Conservation (phyloP, 2,113 vertebrate species). For the Zeus faber region DNA sequence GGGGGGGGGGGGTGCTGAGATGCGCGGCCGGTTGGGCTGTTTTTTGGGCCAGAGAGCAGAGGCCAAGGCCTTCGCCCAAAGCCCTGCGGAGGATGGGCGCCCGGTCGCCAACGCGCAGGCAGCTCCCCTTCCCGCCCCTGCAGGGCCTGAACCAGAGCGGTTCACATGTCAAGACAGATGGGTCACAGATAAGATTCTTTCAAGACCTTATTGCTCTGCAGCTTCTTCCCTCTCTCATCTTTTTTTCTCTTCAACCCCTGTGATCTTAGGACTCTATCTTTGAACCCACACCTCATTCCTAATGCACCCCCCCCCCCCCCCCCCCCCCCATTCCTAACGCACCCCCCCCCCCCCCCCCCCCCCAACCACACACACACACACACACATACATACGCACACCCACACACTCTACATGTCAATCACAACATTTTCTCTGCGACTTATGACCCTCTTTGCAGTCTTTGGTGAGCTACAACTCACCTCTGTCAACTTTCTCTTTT, state of each 20-base stretch:
- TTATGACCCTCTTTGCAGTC: constrained; percentile 18
- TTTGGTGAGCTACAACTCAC: constrained; percentile 12
- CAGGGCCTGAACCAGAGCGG: constrained; percentile 54
- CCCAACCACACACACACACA: constrained; percentile 6
- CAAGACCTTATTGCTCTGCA: constrained; percentile 21
- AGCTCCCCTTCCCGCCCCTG: constrained; percentile 29
- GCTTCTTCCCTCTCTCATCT: constrained; percentile 34
- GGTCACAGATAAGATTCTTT: constrained; percentile 62
- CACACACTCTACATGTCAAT: constrained; percentile 48
- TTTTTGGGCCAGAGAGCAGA: constrained; percentile 64
- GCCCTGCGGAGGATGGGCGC: constrained; percentile 34
- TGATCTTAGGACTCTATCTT: constrained; percentile 35
- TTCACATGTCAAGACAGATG: constrained; percentile 65
- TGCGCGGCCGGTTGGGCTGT: constrained; percentile 54
- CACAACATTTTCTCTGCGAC: constrained; percentile 22
- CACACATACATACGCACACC: not conserved
- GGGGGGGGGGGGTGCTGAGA: constrained; percentile 28
- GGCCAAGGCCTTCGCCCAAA: constrained; percentile 48
- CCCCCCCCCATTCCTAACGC: no score
- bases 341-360: no score
- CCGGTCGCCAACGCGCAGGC: constrained; percentile 43
- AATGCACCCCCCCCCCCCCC: no score
- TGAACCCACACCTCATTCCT: no score
- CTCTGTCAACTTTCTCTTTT: not conserved
- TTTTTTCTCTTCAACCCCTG: constrained; percentile 34